These are phyloP conservation scores for Solea senegalensis DNA, from an alignment of 2,113 vertebrate genomes.

Conservation along the genomic window DNA sequence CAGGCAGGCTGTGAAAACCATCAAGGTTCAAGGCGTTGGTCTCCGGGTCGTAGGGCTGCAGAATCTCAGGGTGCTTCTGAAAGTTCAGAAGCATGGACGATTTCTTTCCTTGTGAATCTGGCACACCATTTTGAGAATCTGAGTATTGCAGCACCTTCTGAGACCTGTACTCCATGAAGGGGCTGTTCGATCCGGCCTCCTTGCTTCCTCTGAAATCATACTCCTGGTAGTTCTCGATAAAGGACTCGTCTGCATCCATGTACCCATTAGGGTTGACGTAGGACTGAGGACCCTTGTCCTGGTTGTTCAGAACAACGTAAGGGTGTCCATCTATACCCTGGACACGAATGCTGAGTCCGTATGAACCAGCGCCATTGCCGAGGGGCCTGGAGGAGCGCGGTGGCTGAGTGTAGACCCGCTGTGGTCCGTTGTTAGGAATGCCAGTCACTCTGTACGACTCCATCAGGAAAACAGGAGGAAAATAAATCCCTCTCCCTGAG, in stretches of 20 bases:
- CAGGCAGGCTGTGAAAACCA: conserved; percentile 64
- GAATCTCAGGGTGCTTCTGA: conserved; percentile 91
- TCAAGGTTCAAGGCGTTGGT: conserved; percentile 80
- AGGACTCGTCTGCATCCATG: conserved; percentile 69
- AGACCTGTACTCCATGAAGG: conserved; percentile 79
- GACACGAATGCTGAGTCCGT: conserved; percentile 95
- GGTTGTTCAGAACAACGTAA: conserved; percentile 95
- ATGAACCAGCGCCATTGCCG: conserved; percentile 83
- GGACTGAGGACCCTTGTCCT: conserved; percentile 82
- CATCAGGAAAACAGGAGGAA: conserved; percentile 83
- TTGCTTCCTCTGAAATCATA: conserved; percentile 73
- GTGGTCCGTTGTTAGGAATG: conserved; percentile 79
- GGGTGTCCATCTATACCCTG: conserved; percentile 97
- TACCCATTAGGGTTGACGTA: conserved; percentile 75
- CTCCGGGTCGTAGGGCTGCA: conserved; percentile 91
- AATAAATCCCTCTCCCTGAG: conserved; percentile 74
- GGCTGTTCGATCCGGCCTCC: conserved; percentile 75
- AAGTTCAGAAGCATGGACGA: conserved; percentile 86
- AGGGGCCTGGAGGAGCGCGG: conserved; percentile 69
- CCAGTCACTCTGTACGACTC: conserved; percentile 87
- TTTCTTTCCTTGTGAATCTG: conserved; percentile 72
- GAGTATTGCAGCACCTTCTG: conserved; percentile 71
- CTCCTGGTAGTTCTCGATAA: conserved; percentile 75
- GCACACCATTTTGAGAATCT: conserved; percentile 73
- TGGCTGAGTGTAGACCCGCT: conserved; percentile 76